Evolutionary conservation across 92 coral and sea anemone genomes (phyloP), one percentile per base, ranked within the genome.

Genomic region (Actinostola sp.): DNA sequence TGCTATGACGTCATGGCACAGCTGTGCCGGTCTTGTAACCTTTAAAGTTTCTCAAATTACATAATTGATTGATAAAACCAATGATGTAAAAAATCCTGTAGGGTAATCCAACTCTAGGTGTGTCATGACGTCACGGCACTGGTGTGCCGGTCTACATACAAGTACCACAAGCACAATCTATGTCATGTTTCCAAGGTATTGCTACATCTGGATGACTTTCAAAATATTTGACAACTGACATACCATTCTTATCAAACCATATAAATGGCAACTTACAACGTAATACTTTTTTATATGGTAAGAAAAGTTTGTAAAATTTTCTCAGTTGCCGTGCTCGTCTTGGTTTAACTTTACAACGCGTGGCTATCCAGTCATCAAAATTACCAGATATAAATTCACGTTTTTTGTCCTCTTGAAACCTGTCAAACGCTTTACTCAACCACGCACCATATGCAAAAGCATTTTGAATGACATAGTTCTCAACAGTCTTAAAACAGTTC

Each of bases 381-480:
- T 15, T 75, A 19, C 76, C 71, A 24, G 56, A 69, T 8, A 69
- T 15, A 15, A 42, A 35, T 21, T 41, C 21, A 35, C 34, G 36
- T 1, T 8, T 44, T 66, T 75, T 82, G 5, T 70, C 79, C 0
- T 72, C 64, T 72, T 78, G 72, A 52, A 78, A 84, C 45, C 49
- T 76, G 0, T 72, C 76, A 50, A 84, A 78, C 1, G 77, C 84
- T 58, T 17, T 26, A 36, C 62, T 71, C 8, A 66, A 43, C 84
- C 84, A 71, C 45, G 26, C 63, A 0, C 84, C 84, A 72, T 77
- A 71, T 13, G 21, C 32, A 23, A 84, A 82, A 0, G 80, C 84
- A 38, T 84, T 83, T 36, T 77, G 75, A 69, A 79, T 23, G 4
- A 72, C 87, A 65, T 82, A 82, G 46, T 75, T 82, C 1, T 82